Conservation (phyloP, 2,888 invertebrate species). For the Yponomeuta sedellus region DNA sequence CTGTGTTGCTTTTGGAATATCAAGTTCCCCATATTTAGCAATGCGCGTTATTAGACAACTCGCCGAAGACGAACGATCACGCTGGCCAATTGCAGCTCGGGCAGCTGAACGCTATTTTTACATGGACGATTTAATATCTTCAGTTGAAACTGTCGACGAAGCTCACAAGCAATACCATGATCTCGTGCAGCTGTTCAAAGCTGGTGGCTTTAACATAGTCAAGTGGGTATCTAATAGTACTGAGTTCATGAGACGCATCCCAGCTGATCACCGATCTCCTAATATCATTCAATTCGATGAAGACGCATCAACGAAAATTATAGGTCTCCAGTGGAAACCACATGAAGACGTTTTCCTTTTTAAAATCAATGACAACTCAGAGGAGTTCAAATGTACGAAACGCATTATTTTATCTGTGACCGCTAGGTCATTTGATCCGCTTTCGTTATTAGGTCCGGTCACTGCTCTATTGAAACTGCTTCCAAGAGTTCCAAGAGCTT, state of each 20-base stretch:
- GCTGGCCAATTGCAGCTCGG: background rate
- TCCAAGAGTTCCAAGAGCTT: too few species aligned
- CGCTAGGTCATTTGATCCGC: background rate
- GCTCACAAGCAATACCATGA: background rate
- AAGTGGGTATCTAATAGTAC: background rate
- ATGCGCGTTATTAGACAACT: slow-evolving; percentile 1
- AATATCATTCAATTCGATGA: background rate
- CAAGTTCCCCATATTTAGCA: background rate
- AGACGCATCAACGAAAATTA: background rate
- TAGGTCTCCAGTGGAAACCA: background rate
- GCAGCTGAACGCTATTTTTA: background rate
- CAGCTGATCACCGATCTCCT: too few species aligned
- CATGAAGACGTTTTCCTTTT: background rate
- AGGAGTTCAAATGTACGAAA: background rate
- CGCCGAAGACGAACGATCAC: background rate
- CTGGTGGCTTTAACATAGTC: background rate
- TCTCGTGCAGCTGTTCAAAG: background rate
- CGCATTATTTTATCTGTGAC: background rate
- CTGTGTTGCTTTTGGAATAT: slow-evolving; percentile 7
- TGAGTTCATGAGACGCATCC: background rate
- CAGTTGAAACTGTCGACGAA: background rate
- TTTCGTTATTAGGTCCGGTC: background rate
- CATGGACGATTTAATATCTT: background rate
- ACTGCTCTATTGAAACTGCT: slow-evolving; percentile 12
- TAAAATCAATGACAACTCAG: background rate